These are phyloP conservation scores for Whitmania pigra DNA, from an alignment of 1,140 invertebrate species.

Conservation along the genomic window DNA sequence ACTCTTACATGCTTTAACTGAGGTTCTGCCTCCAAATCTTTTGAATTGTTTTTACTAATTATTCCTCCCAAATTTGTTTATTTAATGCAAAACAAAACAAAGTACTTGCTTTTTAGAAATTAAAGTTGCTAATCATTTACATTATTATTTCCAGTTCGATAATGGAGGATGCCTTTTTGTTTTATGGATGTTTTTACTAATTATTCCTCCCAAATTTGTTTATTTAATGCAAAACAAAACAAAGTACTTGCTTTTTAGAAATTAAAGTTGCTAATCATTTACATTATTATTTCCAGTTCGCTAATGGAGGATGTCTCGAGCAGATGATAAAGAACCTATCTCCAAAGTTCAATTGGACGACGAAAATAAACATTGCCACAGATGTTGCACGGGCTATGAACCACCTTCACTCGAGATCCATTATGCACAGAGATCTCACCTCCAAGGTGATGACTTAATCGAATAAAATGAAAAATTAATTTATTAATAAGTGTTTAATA, in stretches of 20 bases:
- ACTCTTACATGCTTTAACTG: slow-evolving; percentile 80
- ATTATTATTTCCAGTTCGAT: no score
- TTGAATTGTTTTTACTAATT: background rate
- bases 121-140: background rate
- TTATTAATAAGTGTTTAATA: no score
- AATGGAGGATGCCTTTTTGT: no score
- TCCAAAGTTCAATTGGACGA: slow-evolving; percentile 63
- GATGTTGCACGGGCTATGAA: slow-evolving; percentile 78
- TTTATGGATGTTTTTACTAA: background rate
- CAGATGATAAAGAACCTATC: slow-evolving; percentile 68
- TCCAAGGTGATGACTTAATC: slow-evolving; percentile 56
- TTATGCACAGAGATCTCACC: slow-evolving; percentile 89
- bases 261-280: background rate
- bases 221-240: no score
- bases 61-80: background rate
- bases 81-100: no score
- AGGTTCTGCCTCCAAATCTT: slow-evolving; percentile 41
- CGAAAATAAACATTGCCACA: slow-evolving; percentile 65
- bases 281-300: slow-evolving; percentile 55
- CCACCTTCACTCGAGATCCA: slow-evolving; percentile 75
- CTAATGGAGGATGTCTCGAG: slow-evolving; percentile 82
- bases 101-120: background rate
- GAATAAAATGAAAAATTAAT: no score
- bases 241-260: background rate
- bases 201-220: background rate